Conservation (phyloP, 2,113 vertebrate genomes). For the Coryphaenoides rupestris region DNA sequence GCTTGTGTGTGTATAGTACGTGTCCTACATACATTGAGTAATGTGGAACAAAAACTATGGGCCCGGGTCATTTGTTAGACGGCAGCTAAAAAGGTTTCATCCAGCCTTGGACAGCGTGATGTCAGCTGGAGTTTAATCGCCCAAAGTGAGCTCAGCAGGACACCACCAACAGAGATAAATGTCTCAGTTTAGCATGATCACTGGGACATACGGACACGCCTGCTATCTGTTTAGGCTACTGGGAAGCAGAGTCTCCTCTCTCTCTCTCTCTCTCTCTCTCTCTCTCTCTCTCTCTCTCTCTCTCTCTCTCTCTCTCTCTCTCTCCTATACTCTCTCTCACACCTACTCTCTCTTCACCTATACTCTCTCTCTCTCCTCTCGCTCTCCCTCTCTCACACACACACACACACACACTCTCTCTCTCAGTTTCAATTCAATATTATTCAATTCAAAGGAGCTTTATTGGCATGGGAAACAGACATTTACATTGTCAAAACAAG, state of each 20-base stretch:
- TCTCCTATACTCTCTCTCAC: constrained; percentile 46
- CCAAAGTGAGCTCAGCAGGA: constrained; percentile 49
- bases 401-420: too few relatives aligned
- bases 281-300: constrained; percentile 22
- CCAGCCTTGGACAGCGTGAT: constrained; percentile 54
- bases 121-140: constrained; percentile 62
- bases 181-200: constrained; percentile 66
- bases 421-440: too few relatives aligned
- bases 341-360: constrained; percentile 33
- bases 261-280: constrained; percentile 2
- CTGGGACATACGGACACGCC: constrained; percentile 50
- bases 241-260: constrained; percentile 2
- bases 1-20: constrained; percentile 16
- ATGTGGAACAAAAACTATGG: constrained; percentile 54
- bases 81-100: constrained; percentile 51
- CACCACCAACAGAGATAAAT: constrained; percentile 65
- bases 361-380: constrained; percentile 8
- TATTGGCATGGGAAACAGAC: too few relatives aligned
- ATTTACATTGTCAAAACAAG: too few relatives aligned
- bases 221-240: constrained; percentile 36
- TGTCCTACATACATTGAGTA: constrained; percentile 47
- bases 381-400: constrained; percentile 27
- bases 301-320: constrained; percentile 2
- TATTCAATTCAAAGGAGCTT: too few relatives aligned
- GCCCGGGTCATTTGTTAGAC: constrained; percentile 54